phyloP scores from a whole-genome alignment of 2,113 vertebrate genomes.

The Microcebus griseorufus region DNA sequence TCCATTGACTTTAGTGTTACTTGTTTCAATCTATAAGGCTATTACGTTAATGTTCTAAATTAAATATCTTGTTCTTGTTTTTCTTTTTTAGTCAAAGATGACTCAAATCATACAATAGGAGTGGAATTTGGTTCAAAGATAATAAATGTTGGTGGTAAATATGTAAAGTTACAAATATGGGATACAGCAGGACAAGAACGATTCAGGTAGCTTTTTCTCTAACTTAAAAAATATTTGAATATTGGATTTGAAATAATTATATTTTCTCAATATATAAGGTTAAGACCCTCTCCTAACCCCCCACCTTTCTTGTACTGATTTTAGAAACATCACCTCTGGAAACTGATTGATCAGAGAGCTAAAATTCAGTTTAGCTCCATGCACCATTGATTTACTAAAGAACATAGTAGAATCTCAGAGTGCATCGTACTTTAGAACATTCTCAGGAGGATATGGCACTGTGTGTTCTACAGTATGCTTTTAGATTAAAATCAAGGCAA shows the following conservation, averaged over 20 bases:
- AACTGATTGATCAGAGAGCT: not conserved
- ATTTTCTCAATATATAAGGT: not conserved
- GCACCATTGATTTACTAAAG: not conserved
- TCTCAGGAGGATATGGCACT: not conserved
- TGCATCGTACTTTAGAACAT: not conserved
- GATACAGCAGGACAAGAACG: constrained; percentile 90
- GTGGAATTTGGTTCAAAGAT: constrained; percentile 91
- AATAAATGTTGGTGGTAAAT: constrained; percentile 90
- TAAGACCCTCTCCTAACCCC: too few species aligned
- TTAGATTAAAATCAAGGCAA: not conserved
- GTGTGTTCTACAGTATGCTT: not conserved
- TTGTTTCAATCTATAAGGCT: not conserved
- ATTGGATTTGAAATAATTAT: not conserved
- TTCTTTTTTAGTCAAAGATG: constrained; percentile 86
- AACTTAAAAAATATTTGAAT: constrained; percentile 28
- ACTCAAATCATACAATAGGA: constrained; percentile 90
- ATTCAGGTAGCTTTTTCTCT: constrained; percentile 85
- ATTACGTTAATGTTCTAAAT: not conserved
- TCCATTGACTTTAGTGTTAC: not conserved
- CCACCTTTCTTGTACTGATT: not conserved
- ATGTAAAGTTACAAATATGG: constrained; percentile 91
- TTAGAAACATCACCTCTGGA: not conserved
- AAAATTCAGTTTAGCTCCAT: not conserved
- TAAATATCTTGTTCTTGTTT: constrained; percentile 40
- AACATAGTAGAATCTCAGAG: not conserved